A percentile compares a stretch with the other conserved stretches of the same genome.
Evolutionary conservation across 2,797 vertebrate genomes (phyloP).

Genomic region (Gymnothorax reevesii): DNA sequence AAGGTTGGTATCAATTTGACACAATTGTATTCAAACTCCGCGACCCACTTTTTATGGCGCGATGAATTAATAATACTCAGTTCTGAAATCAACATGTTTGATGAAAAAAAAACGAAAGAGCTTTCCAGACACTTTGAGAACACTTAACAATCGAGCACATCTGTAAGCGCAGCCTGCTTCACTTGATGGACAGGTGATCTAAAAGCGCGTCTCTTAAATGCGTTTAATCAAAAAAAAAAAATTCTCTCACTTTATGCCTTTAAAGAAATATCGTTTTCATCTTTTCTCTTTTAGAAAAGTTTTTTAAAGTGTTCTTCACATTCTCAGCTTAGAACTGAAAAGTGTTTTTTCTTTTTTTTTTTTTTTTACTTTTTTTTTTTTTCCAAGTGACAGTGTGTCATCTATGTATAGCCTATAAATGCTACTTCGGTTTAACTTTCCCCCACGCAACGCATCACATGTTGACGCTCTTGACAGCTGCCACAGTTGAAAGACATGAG

Average conservation of each 20-base stretch:
- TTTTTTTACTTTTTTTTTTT: constrained; percentile 52
- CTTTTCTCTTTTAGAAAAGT: constrained; percentile 64
- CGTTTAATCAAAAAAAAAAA: constrained; percentile 28
- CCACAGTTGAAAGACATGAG: constrained; percentile 67
- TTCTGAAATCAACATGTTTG: constrained; percentile 69
- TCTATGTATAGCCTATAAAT: constrained; percentile 75
- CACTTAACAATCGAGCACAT: constrained; percentile 69
- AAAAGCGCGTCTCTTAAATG: constrained; percentile 67
- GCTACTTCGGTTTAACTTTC: constrained; percentile 71
- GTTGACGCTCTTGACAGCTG: constrained; percentile 76
- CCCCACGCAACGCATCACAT: constrained; percentile 54
- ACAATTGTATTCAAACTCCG: constrained; percentile 65
- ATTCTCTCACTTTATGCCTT: constrained; percentile 40
- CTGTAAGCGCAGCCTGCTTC: constrained; percentile 59
- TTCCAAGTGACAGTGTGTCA: constrained; percentile 66
- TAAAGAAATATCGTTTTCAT: constrained; percentile 64
- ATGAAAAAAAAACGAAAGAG: constrained; percentile 74
- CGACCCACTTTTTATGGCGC: constrained; percentile 61
- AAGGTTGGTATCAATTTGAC: constrained; percentile 63
- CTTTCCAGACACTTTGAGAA: constrained; percentile 76
- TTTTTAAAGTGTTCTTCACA: constrained; percentile 64
- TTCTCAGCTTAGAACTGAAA: constrained; percentile 71
- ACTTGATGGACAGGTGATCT: constrained; percentile 68
- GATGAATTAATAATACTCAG: constrained; percentile 76
- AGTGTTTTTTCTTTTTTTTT: constrained; percentile 63